These are phyloP conservation scores for Gephyroberyx darwinii DNA, from an alignment of 2,797 vertebrate species.

Conservation along the genomic window DNA sequence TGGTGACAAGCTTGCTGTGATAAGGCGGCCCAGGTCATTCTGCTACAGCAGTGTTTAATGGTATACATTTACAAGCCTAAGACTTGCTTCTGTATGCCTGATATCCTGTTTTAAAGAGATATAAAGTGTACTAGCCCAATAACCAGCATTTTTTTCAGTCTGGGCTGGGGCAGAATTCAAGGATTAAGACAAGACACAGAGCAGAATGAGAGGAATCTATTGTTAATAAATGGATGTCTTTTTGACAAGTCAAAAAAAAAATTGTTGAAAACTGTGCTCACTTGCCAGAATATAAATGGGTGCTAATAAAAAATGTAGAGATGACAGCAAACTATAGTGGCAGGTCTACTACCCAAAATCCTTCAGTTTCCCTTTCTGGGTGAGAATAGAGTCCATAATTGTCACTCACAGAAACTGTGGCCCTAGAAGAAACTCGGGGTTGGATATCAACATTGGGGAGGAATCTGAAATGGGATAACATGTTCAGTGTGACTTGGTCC, in stretches of 20 bases:
- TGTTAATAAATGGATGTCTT: not conserved
- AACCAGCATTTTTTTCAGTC: constrained; percentile 24
- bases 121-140: constrained; percentile 34
- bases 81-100: constrained; percentile 6
- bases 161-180: constrained; percentile 42
- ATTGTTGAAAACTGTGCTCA: not conserved
- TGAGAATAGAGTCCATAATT: constrained; percentile 11
- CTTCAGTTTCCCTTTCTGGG: constrained; percentile 31
- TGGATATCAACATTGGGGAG: constrained; percentile 5
- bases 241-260: constrained; percentile 29
- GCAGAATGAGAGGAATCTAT: constrained; percentile 14
- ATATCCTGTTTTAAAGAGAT: constrained; percentile 32
- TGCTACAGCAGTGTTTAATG: not conserved
- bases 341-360: constrained; percentile 30
- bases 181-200: constrained; percentile 48
- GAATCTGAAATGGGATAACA: constrained; percentile 24
- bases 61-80: constrained; percentile 6
- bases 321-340: constrained; percentile 39
- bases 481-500: constrained; percentile 34
- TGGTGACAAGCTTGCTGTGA: too few relatives aligned
- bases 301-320: constrained; percentile 21
- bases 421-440: constrained; percentile 6
- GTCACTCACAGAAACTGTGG: constrained; percentile 15
- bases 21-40: not conserved
- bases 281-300: constrained; percentile 17